Conservation (phyloP, 2,113 vertebrate genomes). For the Oncorhynchus kisutch region DNA sequence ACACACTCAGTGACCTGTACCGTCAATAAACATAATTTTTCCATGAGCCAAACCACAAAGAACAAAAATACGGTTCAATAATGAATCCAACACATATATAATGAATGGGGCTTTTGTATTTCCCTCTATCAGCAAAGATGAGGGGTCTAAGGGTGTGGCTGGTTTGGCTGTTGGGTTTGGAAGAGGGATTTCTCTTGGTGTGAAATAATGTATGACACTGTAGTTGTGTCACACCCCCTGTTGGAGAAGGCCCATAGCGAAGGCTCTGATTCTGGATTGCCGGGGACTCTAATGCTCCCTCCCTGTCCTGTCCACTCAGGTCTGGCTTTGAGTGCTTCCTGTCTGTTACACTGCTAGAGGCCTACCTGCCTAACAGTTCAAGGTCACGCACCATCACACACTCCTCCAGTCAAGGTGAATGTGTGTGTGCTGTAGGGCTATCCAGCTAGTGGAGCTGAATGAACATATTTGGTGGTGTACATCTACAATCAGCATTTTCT, state of each 20-base stretch:
- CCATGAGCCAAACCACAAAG: conserved; percentile 81
- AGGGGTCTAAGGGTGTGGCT: conserved; percentile 63
- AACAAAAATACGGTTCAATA: conserved; percentile 85
- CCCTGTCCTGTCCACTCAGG: conserved; percentile 23
- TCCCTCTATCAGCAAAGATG: conserved; percentile 64
- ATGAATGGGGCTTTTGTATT: conserved; percentile 75
- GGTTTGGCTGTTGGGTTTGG: conserved; percentile 63
- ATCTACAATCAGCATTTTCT: not conserved
- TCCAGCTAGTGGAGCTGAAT: no score
- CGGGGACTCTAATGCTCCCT: conserved; percentile 61
- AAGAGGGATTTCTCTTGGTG: conserved; percentile 61
- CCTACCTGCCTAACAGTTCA: conserved; percentile 52
- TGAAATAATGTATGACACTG: conserved; percentile 63
- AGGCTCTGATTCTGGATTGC: conserved; percentile 56
- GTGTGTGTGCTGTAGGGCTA: no score
- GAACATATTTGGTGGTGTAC: no score
- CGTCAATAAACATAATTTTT: conserved; percentile 85
- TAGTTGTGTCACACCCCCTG: conserved; percentile 66
- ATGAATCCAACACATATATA: conserved; percentile 86
- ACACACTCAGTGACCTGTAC: conserved; percentile 68
- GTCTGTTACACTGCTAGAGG: not conserved
- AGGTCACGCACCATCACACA: conserved; percentile 55
- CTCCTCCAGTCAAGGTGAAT: not conserved
- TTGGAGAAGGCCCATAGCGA: conserved; percentile 65
- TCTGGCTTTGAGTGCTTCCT: conserved; percentile 17